phyloP scores from a whole-genome alignment of 2,888 invertebrate species.

The Meta bourneti region DNA sequence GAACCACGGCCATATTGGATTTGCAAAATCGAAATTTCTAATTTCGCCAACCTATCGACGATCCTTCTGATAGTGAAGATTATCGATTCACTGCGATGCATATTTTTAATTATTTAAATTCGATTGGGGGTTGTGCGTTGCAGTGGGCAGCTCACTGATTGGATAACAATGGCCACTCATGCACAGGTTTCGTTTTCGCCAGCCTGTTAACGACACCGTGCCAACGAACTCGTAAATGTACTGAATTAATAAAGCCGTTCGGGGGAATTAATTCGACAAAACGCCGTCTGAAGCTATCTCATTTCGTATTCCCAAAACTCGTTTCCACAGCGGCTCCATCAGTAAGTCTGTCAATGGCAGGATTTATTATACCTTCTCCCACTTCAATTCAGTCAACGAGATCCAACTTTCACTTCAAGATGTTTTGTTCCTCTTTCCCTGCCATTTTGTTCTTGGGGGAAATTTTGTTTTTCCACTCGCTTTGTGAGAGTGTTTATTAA shows the following conservation, averaged over 20 bases:
- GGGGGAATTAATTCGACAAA: constrained; percentile 61
- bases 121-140: no score
- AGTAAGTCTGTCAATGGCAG: constrained; percentile 53
- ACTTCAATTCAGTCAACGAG: constrained; percentile 9
- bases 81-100: no score
- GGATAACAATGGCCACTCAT: background rate
- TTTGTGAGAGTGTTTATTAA: background rate
- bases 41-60: no score
- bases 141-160: no score
- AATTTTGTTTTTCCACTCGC: no score
- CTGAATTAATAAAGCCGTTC: constrained; percentile 69
- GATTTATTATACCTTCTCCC: constrained; percentile 58
- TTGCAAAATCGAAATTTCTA: no score
- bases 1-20: no score
- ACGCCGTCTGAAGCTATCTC: constrained; percentile 33
- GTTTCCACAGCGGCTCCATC: constrained; percentile 47
- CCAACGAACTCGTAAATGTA: constrained; percentile 66
- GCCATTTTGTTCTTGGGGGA: background rate
- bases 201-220: constrained; percentile 12
- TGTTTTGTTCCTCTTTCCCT: background rate
- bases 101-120: no score
- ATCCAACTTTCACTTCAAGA: background rate
- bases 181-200: background rate
- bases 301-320: constrained; percentile 65
- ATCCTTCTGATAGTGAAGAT: no score